A percentile compares a stretch with the other conserved stretches of the same genome.
These are phyloP conservation scores for Lapara coniferarum DNA, from an alignment of 2,888 invertebrate genomes.

Conservation along the genomic window DNA sequence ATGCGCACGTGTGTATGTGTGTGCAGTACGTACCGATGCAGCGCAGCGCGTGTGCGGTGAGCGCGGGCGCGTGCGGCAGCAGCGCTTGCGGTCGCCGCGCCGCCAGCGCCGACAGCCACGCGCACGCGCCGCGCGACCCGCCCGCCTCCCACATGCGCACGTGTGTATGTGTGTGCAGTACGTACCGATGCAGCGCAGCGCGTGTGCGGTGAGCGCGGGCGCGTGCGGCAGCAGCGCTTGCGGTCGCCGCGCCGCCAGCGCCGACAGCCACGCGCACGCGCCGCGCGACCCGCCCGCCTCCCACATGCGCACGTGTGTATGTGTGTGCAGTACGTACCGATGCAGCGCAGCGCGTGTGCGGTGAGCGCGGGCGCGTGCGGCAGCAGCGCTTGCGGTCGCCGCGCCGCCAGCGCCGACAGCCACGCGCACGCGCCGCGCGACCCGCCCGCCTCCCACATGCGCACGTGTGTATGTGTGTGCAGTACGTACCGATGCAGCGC, in stretches of 20 bases:
- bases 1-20: no score
- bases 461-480: no score
- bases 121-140: slow-evolving; percentile 68
- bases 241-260: slow-evolving; percentile 64
- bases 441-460: slow-evolving; percentile 69
- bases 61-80: slow-evolving; percentile 60
- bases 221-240: slow-evolving; percentile 65
- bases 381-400: slow-evolving; percentile 66
- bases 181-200: slow-evolving; percentile 73
- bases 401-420: slow-evolving; percentile 65
- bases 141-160: slow-evolving; percentile 72
- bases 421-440: slow-evolving; percentile 70
- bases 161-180: no score
- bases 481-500: slow-evolving; percentile 66
- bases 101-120: slow-evolving; percentile 69
- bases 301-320: no score
- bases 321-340: slow-evolving; percentile 53
- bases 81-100: slow-evolving; percentile 63
- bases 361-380: slow-evolving; percentile 61
- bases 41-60: slow-evolving; percentile 68
- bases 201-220: slow-evolving; percentile 61
- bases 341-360: slow-evolving; percentile 72
- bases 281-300: slow-evolving; percentile 67
- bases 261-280: slow-evolving; percentile 68
- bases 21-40: slow-evolving; percentile 62